Evolutionary conservation across 1,140 invertebrate species (phyloP).

Genomic region (Drosophila quadrilineata): DNA sequence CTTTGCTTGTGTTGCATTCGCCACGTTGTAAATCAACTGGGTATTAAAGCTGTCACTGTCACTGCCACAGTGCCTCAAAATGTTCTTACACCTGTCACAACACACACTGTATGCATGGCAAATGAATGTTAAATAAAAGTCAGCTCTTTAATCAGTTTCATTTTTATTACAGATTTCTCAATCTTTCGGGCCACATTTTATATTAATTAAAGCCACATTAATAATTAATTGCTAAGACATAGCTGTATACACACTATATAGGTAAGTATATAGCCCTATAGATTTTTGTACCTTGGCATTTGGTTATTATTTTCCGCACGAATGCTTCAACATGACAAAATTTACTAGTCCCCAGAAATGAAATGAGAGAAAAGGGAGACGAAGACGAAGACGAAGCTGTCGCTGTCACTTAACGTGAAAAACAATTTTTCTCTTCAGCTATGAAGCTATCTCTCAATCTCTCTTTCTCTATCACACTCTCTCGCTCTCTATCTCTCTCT

Average conservation of each 20-base stretch:
- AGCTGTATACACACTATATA: neutral
- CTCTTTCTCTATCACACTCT: neutral
- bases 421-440: slow-evolving; percentile 73
- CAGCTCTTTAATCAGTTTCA: too few relatives aligned
- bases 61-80: too few relatives aligned
- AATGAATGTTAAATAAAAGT: too few relatives aligned
- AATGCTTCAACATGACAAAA: slow-evolving; percentile 56
- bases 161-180: too few relatives aligned
- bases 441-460: slow-evolving; percentile 27
- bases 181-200: neutral
- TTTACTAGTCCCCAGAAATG: slow-evolving; percentile 55
- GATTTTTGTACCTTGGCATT: neutral
- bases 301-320: slow-evolving; percentile 68
- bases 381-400: slow-evolving; percentile 36
- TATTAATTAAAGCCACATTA: neutral
- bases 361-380: too few relatives aligned
- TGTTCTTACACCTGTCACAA: too few relatives aligned
- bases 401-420: slow-evolving; percentile 75
- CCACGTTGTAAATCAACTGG: neutral
- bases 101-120: too few relatives aligned
- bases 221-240: too few relatives aligned
- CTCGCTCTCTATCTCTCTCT: slow-evolving; percentile 19
- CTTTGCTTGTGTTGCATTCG: slow-evolving; percentile 8
- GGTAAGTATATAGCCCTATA: neutral
- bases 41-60: slow-evolving; percentile 1